phyloP scores from a whole-genome alignment of 2,888 invertebrate genomes.

The Morpho deidamia region DNA sequence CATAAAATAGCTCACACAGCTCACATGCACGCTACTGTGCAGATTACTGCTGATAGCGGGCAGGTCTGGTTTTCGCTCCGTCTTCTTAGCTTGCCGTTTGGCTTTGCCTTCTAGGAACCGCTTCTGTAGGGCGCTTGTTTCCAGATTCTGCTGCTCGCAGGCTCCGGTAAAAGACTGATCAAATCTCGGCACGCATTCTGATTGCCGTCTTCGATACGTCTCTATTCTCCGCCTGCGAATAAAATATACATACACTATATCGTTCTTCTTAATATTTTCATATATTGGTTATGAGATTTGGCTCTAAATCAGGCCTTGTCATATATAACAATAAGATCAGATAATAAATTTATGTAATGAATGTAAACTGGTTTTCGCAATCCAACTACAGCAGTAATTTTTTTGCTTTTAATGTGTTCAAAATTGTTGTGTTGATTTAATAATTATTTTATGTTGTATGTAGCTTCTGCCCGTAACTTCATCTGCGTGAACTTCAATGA shows the following conservation, averaged over 20 bases:
- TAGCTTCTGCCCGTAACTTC: no score
- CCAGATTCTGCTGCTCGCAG: constrained; percentile 94
- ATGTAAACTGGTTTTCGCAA: no score
- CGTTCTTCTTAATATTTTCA: no score
- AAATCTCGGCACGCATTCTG: constrained; percentile 91
- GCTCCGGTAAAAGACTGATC: constrained; percentile 92
- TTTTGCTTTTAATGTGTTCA: no score
- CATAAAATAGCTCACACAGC: constrained; percentile 34
- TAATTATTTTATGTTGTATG: no score
- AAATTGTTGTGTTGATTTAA: no score
- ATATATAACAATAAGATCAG: no score
- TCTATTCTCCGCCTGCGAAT: constrained; percentile 87
- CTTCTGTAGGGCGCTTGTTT: constrained; percentile 92
- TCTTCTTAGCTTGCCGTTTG: constrained; percentile 92
- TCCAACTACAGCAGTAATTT: no score
- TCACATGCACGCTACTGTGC: constrained; percentile 87
- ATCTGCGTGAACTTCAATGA: no score
- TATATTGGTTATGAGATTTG: no score
- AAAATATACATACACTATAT: not conserved
- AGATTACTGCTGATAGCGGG: constrained; percentile 73
- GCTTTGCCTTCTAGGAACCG: constrained; percentile 94
- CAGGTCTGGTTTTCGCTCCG: constrained; percentile 73
- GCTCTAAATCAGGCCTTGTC: no score
- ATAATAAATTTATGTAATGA: no score
- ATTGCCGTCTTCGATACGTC: constrained; percentile 90